Conservation (phyloP, 2,888 invertebrate genomes). For the Scotopteryx bipunctaria region DNA sequence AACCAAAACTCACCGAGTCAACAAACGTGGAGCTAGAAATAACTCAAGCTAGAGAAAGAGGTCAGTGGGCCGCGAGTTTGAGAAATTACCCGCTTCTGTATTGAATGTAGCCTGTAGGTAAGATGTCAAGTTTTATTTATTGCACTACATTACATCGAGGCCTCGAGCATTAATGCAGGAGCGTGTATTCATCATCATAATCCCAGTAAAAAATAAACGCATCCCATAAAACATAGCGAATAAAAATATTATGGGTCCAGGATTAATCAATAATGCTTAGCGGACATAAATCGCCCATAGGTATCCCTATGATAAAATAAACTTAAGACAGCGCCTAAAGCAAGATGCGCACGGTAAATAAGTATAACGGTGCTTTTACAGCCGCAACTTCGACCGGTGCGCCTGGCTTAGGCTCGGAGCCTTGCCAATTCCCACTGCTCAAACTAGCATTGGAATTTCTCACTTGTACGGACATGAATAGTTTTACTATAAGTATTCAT, state of each 20-base stretch:
- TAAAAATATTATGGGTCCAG: conserved; percentile 4
- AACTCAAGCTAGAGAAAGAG: not conserved
- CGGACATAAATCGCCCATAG: conserved; percentile 10
- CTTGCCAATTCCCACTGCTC: conserved; percentile 81
- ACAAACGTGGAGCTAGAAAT: not conserved
- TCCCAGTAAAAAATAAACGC: not conserved
- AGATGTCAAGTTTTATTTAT: not conserved
- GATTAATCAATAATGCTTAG: conserved; percentile 12
- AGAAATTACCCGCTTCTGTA: not conserved
- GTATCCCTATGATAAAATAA: conserved; percentile 53
- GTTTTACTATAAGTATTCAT: conserved; percentile 49
- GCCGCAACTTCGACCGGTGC: conserved; percentile 65
- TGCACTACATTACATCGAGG: not conserved
- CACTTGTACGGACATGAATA: conserved; percentile 73
- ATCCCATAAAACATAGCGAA: not conserved
- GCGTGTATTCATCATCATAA: not conserved
- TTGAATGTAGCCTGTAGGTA: not conserved
- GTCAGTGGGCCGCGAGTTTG: not conserved
- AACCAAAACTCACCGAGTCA: no score
- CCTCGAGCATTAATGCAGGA: not conserved
- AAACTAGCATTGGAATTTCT: conserved; percentile 72
- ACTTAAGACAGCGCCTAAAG: conserved; percentile 66
- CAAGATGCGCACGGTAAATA: conserved; percentile 80
- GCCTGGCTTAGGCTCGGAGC: conserved; percentile 71
- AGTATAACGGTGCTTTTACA: conserved; percentile 80